A percentile compares a stretch with the other conserved stretches of the same genome.
Evolutionary conservation across 2,113 vertebrate genomes (phyloP).

Genomic region (Ranitomeya imitator): DNA sequence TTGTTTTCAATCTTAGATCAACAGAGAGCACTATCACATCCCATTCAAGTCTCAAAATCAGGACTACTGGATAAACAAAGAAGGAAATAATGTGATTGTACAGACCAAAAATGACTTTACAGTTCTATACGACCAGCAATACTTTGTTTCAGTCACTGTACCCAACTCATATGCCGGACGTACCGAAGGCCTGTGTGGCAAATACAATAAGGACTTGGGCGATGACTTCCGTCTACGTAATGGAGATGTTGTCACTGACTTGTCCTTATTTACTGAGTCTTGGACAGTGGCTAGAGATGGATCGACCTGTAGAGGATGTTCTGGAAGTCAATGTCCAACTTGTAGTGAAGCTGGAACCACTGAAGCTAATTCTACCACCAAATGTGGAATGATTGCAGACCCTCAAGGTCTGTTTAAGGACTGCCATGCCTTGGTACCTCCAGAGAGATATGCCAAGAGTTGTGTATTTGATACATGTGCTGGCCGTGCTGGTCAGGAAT

Average conservation of each 20-base stretch:
- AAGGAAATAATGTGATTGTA: constrained; percentile 50
- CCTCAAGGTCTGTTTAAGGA: constrained; percentile 59
- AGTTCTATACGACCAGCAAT: constrained; percentile 67
- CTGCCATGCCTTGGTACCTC: constrained; percentile 60
- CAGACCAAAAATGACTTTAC: constrained; percentile 67
- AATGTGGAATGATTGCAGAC: constrained; percentile 60
- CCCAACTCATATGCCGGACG: constrained; percentile 67
- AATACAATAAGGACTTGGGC: background rate
- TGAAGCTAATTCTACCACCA: constrained; percentile 52
- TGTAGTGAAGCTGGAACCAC: constrained; percentile 37
- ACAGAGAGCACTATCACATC: background rate
- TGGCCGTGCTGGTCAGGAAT: constrained; percentile 46
- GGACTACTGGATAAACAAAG: constrained; percentile 32
- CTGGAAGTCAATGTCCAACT: constrained; percentile 44
- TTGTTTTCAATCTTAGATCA: constrained; percentile 4
- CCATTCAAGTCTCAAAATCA: background rate
- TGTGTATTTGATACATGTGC: constrained; percentile 63
- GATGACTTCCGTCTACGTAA: constrained; percentile 44
- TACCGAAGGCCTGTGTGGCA: constrained; percentile 62
- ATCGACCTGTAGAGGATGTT: constrained; percentile 32
- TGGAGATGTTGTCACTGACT: background rate
- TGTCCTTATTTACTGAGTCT: constrained; percentile 12
- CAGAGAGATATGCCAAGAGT: constrained; percentile 57
- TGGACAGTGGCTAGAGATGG: constrained; percentile 36
- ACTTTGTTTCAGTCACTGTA: constrained; percentile 67